Base-by-base conservation (phyloP, 1,140 invertebrate species). In the Bombus turneri region DNA sequence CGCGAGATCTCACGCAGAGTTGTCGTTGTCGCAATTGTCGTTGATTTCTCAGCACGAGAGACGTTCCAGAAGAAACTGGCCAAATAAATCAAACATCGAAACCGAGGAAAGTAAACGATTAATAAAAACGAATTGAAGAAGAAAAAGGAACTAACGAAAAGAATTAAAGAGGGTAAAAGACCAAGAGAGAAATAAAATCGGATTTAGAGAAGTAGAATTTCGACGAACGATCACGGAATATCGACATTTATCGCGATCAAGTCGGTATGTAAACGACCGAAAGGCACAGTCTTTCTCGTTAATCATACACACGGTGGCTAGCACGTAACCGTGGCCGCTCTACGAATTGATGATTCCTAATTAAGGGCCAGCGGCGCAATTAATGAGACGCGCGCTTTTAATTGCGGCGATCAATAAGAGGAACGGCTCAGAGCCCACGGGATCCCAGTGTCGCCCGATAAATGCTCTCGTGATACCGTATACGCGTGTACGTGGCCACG, bases 261-360 rank as follows among this genome's bases (percentile, higher is more conserved):
- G 10, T 18, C 18, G 12, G 90, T 25, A 22, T 86, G 88, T 86
- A 86, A 75, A n/a, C 80, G 78, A 91, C 79, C 86, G 69, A 81
- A 91, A 85, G 81, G 59, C 37, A 83, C 69, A 64, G 80, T 82
- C 71, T 82, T 53, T 66, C 71, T 78, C 86, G 88, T 93, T 93
- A 91, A 93, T 92, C 89, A 91, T 91, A 86, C 85, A 79, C 85
- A 79, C 78, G 84, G 80, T 62, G 75, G 75, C 53, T 90, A 86
- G 81, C 81, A 62, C 85, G 86, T 83, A 79, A 84, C 62, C 79
- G 74, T 81, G 84, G 28, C 85, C 85, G 62, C 66, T 82, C 87
- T 82, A 73, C 84, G 89, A 94, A 95, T 94, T 94, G 92, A 95
- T 95, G 94, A 92, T 92, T 93, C 89, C 92, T 94, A 94, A 95